Evolutionary conservation across 2,797 vertebrate genomes (phyloP), one percentile per base, ranked within the genome.

Genomic region (Discoglossus pictus): DNA sequence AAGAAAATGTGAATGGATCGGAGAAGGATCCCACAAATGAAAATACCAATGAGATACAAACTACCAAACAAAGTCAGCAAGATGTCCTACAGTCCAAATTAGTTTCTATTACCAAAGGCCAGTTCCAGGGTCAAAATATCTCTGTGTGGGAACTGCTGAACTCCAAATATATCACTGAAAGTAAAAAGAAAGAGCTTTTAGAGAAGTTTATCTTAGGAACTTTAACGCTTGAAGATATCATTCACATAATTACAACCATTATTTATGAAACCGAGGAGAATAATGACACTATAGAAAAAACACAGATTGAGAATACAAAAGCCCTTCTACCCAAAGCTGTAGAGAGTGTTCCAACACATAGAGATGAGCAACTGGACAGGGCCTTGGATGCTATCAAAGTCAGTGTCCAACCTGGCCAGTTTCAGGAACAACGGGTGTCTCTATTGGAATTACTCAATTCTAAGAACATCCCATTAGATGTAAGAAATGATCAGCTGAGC

Each of bases 111-210:
- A 78, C 76, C 11, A 80, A 51, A 61, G 87, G 89, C 2, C 87
- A 86, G 66, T 87, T 88, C 68, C 80, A 73, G 12, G 91, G 89
- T 25, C 87, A 89, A 82, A 87, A 80, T 2, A 12, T 91, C 5
- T 92, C 93, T 0, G 38, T 93, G 55, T 84, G 93, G 90, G 92
- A 94, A 51, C 79, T 95, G 61, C 86, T 95, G 43, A 91, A 92
- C 67, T 93, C 93, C 17, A 86, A 84, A 20, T 85, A 90, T 27
- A 68, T 94, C 58, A 78, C 86, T 2, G 86, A 90, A 60, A 61
- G 74, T 2, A 87, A 83, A 74, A 84, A 88, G 24, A 74, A 76
- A 78, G 82, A 89, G 44, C 80, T 93, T 23, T 83, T 92, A 76
- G 77, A 82, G 65, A 77, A 86, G 36, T 92, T 89, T 79, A 82